Conservation (phyloP, 2,797 vertebrate species). For the Acanthurus lineatus region DNA sequence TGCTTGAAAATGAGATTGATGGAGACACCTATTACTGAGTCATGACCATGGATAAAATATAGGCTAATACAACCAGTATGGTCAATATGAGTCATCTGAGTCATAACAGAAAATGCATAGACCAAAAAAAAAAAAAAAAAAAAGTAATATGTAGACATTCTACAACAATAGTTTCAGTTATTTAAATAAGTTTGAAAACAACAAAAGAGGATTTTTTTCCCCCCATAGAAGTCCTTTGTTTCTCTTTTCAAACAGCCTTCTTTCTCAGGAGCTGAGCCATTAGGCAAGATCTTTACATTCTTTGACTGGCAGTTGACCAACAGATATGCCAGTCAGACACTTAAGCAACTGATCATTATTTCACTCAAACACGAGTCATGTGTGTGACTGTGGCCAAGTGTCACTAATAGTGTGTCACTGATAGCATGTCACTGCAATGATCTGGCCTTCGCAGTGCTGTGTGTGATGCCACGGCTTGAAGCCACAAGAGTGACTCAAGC, state of each 20-base stretch:
- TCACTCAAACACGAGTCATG: conserved; percentile 59
- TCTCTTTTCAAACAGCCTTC: background rate
- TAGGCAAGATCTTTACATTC: conserved; percentile 16
- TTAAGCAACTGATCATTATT: conserved; percentile 55
- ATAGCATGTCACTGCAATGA: conserved; percentile 70
- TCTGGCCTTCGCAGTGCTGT: conserved; percentile 37
- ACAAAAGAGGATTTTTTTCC: background rate
- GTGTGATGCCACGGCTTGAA: conserved; percentile 60
- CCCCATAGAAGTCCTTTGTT: background rate
- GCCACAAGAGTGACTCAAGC: conserved; percentile 75
- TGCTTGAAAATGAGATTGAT: conserved; percentile 68
- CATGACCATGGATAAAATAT: conserved; percentile 43
- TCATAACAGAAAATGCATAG: background rate
- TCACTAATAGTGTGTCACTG: conserved; percentile 65
- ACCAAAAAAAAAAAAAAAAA: background rate
- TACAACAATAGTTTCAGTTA: background rate
- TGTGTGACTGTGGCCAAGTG: conserved; percentile 70
- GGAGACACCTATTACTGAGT: conserved; percentile 63
- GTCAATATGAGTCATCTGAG: conserved; percentile 9
- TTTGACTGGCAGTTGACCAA: conserved; percentile 60
- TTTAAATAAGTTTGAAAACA: background rate
- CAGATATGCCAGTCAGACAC: conserved; percentile 32
- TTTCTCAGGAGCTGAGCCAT: background rate
- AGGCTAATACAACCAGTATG: conserved; percentile 14
- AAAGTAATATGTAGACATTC: background rate